Evolutionary conservation across 2,113 vertebrate species (phyloP).

Genomic region (Apus apus): DNA sequence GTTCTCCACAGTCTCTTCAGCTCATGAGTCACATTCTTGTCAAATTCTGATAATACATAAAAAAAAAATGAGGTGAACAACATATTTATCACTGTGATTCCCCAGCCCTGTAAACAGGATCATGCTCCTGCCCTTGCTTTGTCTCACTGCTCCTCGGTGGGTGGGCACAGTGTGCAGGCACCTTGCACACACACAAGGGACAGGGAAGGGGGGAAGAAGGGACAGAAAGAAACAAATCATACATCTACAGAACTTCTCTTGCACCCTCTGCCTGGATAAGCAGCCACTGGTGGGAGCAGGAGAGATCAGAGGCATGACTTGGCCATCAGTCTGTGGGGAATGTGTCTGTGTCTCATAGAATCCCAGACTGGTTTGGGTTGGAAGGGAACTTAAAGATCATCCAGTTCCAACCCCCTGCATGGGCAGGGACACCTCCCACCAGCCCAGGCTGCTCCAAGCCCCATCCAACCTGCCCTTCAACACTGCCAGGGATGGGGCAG

Average conservation of each 20-base stretch:
- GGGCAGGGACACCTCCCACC: too few relatives aligned
- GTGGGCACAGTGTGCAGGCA: neutral
- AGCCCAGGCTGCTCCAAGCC: too few relatives aligned
- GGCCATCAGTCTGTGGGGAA: fast-evolving
- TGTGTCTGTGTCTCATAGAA: too few relatives aligned
- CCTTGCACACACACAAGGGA: neutral
- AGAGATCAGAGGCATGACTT: neutral
- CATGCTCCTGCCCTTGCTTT: neutral
- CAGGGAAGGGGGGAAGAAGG: neutral
- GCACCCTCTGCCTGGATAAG: neutral
- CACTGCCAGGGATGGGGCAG: too few relatives aligned
- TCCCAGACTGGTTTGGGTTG: too few relatives aligned
- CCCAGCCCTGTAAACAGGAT: neutral
- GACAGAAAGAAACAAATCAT: neutral
- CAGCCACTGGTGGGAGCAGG: neutral
- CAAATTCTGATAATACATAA: neutral
- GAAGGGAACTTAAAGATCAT: too few relatives aligned
- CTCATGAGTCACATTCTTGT: neutral
- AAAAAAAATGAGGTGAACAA: neutral
- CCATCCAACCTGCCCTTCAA: too few relatives aligned
- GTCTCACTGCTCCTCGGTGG: neutral
- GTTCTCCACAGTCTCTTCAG: neutral
- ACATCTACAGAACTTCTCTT: neutral
- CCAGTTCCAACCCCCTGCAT: too few relatives aligned
- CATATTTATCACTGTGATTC: neutral